Percentiles rank a stretch among this genome's conserved stretches.
Evolutionary conservation across 1,140 invertebrate genomes (phyloP).

Genomic region (Papilio dardanus): DNA sequence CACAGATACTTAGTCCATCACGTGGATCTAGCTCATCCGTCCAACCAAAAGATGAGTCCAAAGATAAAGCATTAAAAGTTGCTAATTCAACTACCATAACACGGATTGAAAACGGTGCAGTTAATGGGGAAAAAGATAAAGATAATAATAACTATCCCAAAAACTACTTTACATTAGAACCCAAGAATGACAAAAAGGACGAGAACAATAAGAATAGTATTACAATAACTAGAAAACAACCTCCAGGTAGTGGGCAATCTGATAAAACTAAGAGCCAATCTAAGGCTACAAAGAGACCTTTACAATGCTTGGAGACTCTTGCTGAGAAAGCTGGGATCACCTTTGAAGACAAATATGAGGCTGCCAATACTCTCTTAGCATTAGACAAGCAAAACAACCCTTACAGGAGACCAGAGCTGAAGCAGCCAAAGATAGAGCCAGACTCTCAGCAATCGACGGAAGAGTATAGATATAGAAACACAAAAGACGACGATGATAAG

Average conservation of each 20-base stretch:
- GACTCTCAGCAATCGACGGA: conserved; percentile 63
- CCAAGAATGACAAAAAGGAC: conserved; percentile 77
- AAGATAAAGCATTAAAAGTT: conserved; percentile 76
- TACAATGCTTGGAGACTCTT: conserved; percentile 86
- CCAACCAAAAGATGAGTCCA: conserved; percentile 66
- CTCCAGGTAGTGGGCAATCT: conserved; percentile 54
- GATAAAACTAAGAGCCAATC: conserved; percentile 61
- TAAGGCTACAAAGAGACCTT: conserved; percentile 76
- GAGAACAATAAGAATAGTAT: conserved; percentile 74
- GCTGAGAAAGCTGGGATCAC: conserved; percentile 87
- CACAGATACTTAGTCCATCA: conserved; percentile 65
- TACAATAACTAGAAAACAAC: conserved; percentile 75
- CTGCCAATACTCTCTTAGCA: conserved; percentile 83
- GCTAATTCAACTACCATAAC: conserved; percentile 77
- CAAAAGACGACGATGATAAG: conserved; percentile 78
- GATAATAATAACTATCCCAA: conserved; percentile 69
- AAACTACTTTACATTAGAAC: conserved; percentile 75
- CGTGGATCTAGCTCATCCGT: conserved; percentile 54
- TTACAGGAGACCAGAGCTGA: conserved; percentile 68
- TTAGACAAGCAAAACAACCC: conserved; percentile 79
- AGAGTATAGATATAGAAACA: conserved; percentile 72
- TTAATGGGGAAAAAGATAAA: conserved; percentile 71
- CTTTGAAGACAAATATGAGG: conserved; percentile 87
- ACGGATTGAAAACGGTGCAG: conserved; percentile 67
- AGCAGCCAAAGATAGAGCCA: conserved; percentile 69